phyloP scores from a whole-genome alignment of 1,140 invertebrate genomes.

The Geopemphigus sp. region DNA sequence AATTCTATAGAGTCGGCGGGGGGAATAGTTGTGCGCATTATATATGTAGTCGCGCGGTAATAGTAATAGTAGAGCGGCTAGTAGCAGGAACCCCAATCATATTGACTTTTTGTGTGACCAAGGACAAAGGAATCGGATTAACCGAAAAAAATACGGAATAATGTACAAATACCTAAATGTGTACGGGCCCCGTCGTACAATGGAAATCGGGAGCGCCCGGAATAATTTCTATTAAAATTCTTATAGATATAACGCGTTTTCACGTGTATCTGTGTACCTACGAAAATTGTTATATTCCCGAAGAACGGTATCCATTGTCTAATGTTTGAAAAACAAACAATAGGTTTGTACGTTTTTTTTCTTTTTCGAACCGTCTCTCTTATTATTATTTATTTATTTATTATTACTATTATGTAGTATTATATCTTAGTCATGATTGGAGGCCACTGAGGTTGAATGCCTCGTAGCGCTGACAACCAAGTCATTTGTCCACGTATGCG shows the following conservation, averaged over 20 bases:
- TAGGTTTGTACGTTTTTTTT: constrained; percentile 18
- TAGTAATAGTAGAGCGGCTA: not conserved
- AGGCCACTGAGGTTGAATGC: constrained; percentile 46
- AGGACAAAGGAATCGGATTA: constrained; percentile 49
- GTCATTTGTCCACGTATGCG: constrained; percentile 16
- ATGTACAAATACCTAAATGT: constrained; percentile 49
- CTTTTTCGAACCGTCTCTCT: constrained; percentile 11
- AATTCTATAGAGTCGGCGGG: constrained; percentile 25
- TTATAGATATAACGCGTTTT: constrained; percentile 18
- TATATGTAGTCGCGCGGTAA: not conserved
- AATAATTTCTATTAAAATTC: constrained; percentile 50
- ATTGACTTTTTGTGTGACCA: constrained; percentile 49
- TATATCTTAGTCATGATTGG: constrained; percentile 42
- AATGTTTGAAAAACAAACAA: constrained; percentile 49
- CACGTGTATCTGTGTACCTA: constrained; percentile 27
- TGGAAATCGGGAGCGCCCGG: constrained; percentile 48
- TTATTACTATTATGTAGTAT: constrained; percentile 18
- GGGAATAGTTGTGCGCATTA: not conserved
- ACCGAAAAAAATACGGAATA: constrained; percentile 13
- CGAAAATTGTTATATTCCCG: constrained; percentile 44
- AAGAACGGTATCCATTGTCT: constrained; percentile 48
- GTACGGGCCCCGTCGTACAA: constrained; percentile 24
- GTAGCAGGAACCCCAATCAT: constrained; percentile 34
- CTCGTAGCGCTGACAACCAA: constrained; percentile 13
- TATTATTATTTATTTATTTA: constrained; percentile 2